A percentile compares a stretch with the other conserved stretches of the same genome.
Evolutionary conservation across 2,888 invertebrate genomes (phyloP).

Genomic region (Ichneumon xanthorius): DNA sequence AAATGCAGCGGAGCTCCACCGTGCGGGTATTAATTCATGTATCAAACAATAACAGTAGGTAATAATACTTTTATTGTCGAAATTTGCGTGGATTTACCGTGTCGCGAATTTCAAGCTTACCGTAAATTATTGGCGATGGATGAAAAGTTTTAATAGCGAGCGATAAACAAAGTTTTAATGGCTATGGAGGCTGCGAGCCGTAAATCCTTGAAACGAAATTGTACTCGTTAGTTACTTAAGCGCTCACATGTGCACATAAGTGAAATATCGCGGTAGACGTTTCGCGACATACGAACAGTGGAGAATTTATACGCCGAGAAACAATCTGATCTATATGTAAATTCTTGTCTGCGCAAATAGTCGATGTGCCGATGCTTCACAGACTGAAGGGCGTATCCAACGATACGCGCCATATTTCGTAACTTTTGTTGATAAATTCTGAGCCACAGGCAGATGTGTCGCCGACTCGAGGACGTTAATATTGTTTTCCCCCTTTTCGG

Average conservation of each 20-base stretch:
- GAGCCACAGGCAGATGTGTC: background rate
- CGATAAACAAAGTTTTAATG: slow-evolving; percentile 12
- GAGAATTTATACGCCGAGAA: background rate
- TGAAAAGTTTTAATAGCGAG: slow-evolving; percentile 11
- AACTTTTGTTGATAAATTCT: background rate
- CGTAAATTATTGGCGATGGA: background rate
- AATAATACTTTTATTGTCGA: background rate
- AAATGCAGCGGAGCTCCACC: background rate
- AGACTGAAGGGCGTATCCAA: background rate
- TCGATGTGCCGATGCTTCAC: background rate
- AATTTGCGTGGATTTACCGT: slow-evolving; percentile 12
- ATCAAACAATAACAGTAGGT: background rate
- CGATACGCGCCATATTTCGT: background rate
- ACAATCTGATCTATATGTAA: background rate
- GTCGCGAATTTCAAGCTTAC: slow-evolving; percentile 14
- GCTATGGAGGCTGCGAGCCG: background rate
- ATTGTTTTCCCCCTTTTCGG: background rate
- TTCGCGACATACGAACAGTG: background rate
- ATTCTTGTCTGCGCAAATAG: background rate
- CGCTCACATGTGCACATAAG: background rate
- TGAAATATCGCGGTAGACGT: background rate
- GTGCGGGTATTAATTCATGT: background rate
- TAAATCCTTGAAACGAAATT: slow-evolving; percentile 7
- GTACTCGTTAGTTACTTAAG: background rate
- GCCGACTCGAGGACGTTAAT: background rate